Conservation (phyloP, 2,888 invertebrate species). For the Agrotis clavis region DNA sequence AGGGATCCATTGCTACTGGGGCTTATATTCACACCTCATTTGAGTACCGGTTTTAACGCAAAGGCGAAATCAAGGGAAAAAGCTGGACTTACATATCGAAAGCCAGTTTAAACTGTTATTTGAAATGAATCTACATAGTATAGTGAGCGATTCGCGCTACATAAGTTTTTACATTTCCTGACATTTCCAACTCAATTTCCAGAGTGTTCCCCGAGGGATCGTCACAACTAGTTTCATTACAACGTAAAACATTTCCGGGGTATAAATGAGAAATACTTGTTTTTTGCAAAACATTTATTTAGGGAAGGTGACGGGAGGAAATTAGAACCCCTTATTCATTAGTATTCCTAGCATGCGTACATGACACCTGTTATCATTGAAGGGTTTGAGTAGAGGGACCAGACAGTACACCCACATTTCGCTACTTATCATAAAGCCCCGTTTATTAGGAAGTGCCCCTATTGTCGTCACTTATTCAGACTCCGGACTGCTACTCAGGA, state of each 20-base stretch:
- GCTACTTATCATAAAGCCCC: background rate
- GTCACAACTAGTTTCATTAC: constrained; percentile 26
- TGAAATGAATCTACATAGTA: background rate
- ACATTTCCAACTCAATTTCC: constrained; percentile 24
- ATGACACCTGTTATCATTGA: too few species aligned
- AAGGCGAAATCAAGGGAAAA: background rate
- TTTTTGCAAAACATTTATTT: constrained; percentile 7
- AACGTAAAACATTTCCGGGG: constrained; percentile 13
- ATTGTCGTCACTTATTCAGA: background rate
- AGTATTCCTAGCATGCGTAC: background rate
- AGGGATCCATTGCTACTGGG: too few species aligned
- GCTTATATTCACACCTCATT: too few species aligned
- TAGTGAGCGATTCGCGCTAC: background rate
- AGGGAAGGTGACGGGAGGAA: constrained; percentile 1
- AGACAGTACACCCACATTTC: background rate
- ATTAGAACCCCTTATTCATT: constrained; percentile 1
- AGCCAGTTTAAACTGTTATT: constrained; percentile 1
- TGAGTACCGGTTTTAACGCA: too few species aligned
- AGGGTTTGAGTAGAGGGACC: background rate
- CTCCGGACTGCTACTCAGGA: background rate
- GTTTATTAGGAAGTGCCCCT: background rate
- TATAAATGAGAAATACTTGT: background rate
- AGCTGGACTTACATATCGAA: background rate
- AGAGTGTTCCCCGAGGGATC: constrained; percentile 3
- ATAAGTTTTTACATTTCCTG: constrained; percentile 50